Base-by-base conservation (phyloP, 2,888 invertebrate species). In the Nemotelus pantherinus region DNA sequence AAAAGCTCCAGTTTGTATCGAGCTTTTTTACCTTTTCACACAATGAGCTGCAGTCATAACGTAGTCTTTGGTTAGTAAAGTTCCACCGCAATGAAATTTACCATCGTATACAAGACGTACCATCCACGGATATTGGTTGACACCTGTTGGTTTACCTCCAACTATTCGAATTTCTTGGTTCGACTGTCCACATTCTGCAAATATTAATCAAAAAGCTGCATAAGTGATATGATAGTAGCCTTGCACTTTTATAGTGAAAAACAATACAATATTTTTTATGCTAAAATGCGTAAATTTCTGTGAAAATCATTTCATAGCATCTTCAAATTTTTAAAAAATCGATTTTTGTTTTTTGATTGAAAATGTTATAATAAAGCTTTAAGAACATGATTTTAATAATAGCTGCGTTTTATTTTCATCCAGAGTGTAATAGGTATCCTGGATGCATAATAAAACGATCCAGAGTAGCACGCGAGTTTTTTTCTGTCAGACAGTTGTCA, bases 11-110 rank as follows among this genome's bases (percentile, higher is more conserved):
- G 45, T 10, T 3, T n/a, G 10, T 2, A 47, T 65, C 39, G 57
- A 63, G 72, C 72, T 60, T 74, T 25, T 63, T 44, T 77, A 93
- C 93, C 92, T 93, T 85, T 93, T 89, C 77, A 95, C 93, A 85
- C 95, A 95, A 88, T 95, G 95, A 2, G 95, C 95, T 0, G 95
- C 95, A 0, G 95, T 95, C 77, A 96, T 89, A 78, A 95, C 94
- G 85, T 94, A 95, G 86, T 95, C 94, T 85, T 93, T 92, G 77
- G 94, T 94, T 64, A 96, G 89, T 47, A 95, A 89, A 2, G 95
- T 94, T 43, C 93, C 95, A 0, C 95, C 95, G 83, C 95, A 96
- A 85, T 95, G 95, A 88, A 95, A 95, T 86, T 93, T 93, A 0
- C 95, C 95, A 84, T 95, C 94, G 85, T 95, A 95, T 10, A 95